Evolutionary conservation across 2,797 vertebrate genomes (phyloP).

Genomic region (Chelon auratus): DNA sequence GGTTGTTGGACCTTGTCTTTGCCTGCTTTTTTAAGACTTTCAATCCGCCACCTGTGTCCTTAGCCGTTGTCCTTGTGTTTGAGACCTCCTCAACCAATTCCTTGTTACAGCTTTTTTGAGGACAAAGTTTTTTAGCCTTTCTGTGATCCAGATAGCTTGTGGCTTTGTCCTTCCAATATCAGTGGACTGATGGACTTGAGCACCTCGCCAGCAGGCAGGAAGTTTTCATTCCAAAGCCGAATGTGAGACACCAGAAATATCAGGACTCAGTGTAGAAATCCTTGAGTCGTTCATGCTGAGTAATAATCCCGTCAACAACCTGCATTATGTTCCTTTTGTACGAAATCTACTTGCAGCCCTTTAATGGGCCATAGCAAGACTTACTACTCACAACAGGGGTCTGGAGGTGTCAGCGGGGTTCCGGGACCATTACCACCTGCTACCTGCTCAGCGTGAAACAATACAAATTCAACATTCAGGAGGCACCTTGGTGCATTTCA

Average conservation of each 20-base stretch:
- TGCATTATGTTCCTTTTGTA: conserved; percentile 26
- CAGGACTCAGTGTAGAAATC: background rate
- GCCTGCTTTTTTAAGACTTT: background rate
- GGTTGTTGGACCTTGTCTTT: background rate
- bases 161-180: conserved; percentile 5
- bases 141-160: background rate
- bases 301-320: conserved; percentile 37
- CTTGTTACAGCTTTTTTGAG: background rate
- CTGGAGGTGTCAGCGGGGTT: background rate
- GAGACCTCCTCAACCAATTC: too few relatives aligned
- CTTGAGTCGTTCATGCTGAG: conserved; percentile 26
- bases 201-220: background rate
- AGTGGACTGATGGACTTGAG: conserved; percentile 5
- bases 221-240: conserved; percentile 31
- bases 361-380: conserved; percentile 28
- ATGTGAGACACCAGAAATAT: conserved; percentile 5
- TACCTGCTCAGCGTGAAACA: conserved; percentile 17
- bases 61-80: too few relatives aligned
- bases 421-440: conserved; percentile 37
- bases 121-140: background rate
- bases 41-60: too few relatives aligned
- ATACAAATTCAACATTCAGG: conserved; percentile 26
- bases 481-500: background rate
- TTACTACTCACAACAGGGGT: conserved; percentile 31
- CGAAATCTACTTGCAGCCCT: conserved; percentile 7